Base-by-base conservation (phyloP, 2,888 invertebrate species). In the Dynastes maya region DNA sequence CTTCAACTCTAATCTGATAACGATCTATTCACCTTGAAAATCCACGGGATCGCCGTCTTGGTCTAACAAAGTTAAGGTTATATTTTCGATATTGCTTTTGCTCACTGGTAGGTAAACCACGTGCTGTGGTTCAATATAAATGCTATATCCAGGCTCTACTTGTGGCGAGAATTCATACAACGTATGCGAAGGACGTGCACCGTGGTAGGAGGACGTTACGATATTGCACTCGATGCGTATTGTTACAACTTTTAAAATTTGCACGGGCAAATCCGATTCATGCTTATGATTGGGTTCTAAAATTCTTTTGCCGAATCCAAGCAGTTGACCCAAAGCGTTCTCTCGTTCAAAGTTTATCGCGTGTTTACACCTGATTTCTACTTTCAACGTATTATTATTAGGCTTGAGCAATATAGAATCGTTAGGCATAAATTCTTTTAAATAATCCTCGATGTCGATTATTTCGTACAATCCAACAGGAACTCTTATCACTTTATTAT, bases 61-160 rank as follows among this genome's bases (percentile, higher is more conserved):
- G 81, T 84, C 83, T 29, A 80, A 4, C 5, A 79, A 16, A 2
- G 61, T 71, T 6, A 80, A 27, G 4, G 80, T 79, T n/a, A 80
- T 80, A 61, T 71, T 74, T 16, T 77, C 75, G 9, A 77, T 79
- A 13, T 40, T 9, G n/a, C 27, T 45, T 61, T 27, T 77, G 40
- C 72, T 77, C 13, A 77, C 49, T 13, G 79, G 80, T 53, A 80
- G 53, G 63, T 80, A 79, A 9, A 80, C 22, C 11, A 85, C 82
- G 80, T 84, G 85, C 78, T 72, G 79, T 3, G 86, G 86, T n/a
- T 83, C 83, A 80, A 87, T 86, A 70, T 85, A 82, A 53, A 87
- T 84, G 83, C 85, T 85, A 85, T 84, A 87, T 8, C 87, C 87
- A 22, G 86, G 85, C 27, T 82, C 81, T 13, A 85, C 84, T 51